phyloP scores from a whole-genome alignment of 2,113 vertebrate species.

The Gasterosteus aculeatus region DNA sequence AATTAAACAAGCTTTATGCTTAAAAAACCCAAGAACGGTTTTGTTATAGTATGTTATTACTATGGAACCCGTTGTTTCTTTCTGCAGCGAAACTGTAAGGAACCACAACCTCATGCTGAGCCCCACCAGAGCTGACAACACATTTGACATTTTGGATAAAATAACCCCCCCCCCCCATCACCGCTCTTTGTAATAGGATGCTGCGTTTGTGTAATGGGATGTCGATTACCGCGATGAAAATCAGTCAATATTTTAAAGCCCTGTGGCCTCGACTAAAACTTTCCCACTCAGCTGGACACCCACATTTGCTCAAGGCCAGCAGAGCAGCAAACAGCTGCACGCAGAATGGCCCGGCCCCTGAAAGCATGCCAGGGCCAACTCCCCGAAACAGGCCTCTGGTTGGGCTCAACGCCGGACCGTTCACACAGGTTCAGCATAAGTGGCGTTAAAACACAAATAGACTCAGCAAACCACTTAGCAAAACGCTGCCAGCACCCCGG shows the following conservation, averaged over 20 bases:
- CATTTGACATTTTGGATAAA: slow-evolving; percentile 46
- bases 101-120: slow-evolving; percentile 17
- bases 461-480: slow-evolving; percentile 4
- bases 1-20: neutral
- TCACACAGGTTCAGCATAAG: slow-evolving; percentile 28
- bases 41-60: no score
- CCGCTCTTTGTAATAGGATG: no score
- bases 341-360: slow-evolving; percentile 61
- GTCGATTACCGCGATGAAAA: slow-evolving; percentile 28
- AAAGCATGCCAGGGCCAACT: slow-evolving; percentile 65
- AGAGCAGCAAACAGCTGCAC: slow-evolving; percentile 70
- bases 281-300: slow-evolving; percentile 57
- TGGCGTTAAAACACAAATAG: slow-evolving; percentile 31
- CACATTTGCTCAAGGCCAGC: slow-evolving; percentile 49
- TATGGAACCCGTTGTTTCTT: neutral
- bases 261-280: slow-evolving; percentile 41
- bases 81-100: slow-evolving; percentile 18
- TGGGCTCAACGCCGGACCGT: slow-evolving; percentile 48
- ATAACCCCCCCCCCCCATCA: slow-evolving; percentile 1
- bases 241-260: slow-evolving; percentile 29
- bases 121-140: slow-evolving; percentile 32
- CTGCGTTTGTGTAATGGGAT: neutral
- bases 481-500: neutral
- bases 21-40: neutral
- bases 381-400: slow-evolving; percentile 59